These are phyloP conservation scores for Petrolisthes manimaculis DNA, from an alignment of 2,888 invertebrate species.

Conservation along the genomic window DNA sequence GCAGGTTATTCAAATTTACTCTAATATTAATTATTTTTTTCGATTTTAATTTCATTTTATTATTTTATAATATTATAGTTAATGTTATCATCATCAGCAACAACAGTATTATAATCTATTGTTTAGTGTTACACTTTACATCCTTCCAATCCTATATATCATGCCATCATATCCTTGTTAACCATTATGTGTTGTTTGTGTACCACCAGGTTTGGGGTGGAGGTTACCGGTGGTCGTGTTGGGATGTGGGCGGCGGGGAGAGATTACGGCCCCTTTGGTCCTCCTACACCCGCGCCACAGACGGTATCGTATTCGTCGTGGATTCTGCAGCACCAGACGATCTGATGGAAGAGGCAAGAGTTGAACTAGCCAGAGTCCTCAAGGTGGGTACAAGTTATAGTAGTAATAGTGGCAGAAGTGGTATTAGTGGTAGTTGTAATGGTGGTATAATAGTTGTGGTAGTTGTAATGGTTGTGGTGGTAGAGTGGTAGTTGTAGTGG, in stretches of 20 bases:
- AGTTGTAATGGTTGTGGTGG: background rate
- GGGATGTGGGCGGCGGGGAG: slow-evolving; percentile 98
- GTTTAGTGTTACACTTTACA: no score
- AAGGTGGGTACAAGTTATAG: slow-evolving; percentile 68
- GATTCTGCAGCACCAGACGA: slow-evolving; percentile 91
- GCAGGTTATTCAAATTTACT: no score
- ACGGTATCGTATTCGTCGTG: slow-evolving; percentile 95
- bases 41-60: no score
- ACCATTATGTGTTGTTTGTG: no score
- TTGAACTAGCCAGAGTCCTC: slow-evolving; percentile 92
- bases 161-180: no score
- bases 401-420: background rate
- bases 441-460: background rate
- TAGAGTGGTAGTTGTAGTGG: background rate
- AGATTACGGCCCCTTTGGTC: slow-evolving; percentile 96
- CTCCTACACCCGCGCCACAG: slow-evolving; percentile 95
- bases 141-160: no score
- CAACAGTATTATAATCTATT: no score
- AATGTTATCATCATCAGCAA: no score
- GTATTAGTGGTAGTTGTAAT: background rate
- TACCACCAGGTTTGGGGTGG: slow-evolving; percentile 62
- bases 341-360: slow-evolving; percentile 96
- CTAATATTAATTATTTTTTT: no score
- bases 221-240: slow-evolving; percentile 74
- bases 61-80: no score